Evolutionary conservation across 2,888 invertebrate species (phyloP).

Genomic region (Dioctria linearis): DNA sequence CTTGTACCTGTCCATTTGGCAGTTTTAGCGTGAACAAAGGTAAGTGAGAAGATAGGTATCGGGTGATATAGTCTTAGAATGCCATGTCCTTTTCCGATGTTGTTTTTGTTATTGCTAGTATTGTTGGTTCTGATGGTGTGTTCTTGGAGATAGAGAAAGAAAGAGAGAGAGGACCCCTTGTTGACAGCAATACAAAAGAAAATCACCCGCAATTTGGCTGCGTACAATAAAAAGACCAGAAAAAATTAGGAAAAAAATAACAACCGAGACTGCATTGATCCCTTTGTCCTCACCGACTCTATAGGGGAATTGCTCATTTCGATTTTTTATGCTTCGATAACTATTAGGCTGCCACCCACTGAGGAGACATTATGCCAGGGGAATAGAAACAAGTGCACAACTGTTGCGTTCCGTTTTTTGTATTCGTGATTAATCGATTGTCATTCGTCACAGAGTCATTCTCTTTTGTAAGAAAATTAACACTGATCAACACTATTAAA

Average conservation of each 20-base stretch:
- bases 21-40: slow-evolving; percentile 16
- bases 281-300: slow-evolving; percentile 25
- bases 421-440: slow-evolving; percentile 29
- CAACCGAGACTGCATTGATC: not conserved
- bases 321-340: slow-evolving; percentile 23
- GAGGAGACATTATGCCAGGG: slow-evolving; percentile 17
- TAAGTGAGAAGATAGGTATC: slow-evolving; percentile 44
- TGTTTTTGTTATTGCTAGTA: slow-evolving; percentile 3
- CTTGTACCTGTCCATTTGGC: slow-evolving; percentile 25
- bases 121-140: not conserved
- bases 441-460: slow-evolving; percentile 39
- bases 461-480: not conserved
- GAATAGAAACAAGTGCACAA: slow-evolving; percentile 45
- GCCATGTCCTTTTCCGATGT: slow-evolving; percentile 14
- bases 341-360: slow-evolving; percentile 35
- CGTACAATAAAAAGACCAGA: slow-evolving; percentile 10
- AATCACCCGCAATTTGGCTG: slow-evolving; percentile 46
- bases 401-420: slow-evolving; percentile 13
- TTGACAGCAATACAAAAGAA: slow-evolving; percentile 38
- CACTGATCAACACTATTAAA: no score
- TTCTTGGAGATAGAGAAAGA: no score
- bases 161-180: slow-evolving; percentile 17
- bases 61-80: slow-evolving; percentile 22
- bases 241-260: not conserved
- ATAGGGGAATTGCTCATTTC: slow-evolving; percentile 19